A percentile compares a stretch with the other conserved stretches of the same genome.
These are phyloP conservation scores for Pteropus alecto DNA, from an alignment of 2,113 vertebrate genomes.

Conservation along the genomic window DNA sequence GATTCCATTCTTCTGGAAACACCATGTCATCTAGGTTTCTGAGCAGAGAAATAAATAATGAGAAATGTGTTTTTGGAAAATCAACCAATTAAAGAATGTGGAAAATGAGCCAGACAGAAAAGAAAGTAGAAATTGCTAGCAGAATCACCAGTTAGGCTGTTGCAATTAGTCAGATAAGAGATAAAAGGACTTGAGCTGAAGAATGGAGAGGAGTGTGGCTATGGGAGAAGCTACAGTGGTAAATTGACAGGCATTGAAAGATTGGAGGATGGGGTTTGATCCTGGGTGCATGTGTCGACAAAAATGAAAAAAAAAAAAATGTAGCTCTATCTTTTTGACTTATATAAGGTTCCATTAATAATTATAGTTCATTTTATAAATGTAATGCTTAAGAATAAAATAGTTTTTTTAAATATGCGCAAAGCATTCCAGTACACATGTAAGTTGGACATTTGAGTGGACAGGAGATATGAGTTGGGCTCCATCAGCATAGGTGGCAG, in stretches of 20 bases:
- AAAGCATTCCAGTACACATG: not conserved
- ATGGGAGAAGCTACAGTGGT: not conserved
- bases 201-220: not conserved
- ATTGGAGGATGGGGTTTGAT: not conserved
- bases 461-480: not conserved
- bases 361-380: not conserved
- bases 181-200: not conserved
- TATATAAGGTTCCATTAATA: not conserved
- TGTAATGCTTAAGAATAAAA: not conserved
- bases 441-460: not conserved
- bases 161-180: not conserved
- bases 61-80: not conserved
- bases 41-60: not conserved
- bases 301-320: not conserved
- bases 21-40: not conserved
- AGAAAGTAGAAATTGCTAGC: not conserved
- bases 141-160: not conserved
- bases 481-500: not conserved
- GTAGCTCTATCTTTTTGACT: not conserved
- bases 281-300: not conserved
- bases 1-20: not conserved
- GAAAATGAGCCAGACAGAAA: not conserved
- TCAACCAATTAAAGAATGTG: not conserved
- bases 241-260: not conserved
- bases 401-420: not conserved